Evolutionary conservation across 2,888 invertebrate genomes (phyloP).

Genomic region (Nemoura dubitans): DNA sequence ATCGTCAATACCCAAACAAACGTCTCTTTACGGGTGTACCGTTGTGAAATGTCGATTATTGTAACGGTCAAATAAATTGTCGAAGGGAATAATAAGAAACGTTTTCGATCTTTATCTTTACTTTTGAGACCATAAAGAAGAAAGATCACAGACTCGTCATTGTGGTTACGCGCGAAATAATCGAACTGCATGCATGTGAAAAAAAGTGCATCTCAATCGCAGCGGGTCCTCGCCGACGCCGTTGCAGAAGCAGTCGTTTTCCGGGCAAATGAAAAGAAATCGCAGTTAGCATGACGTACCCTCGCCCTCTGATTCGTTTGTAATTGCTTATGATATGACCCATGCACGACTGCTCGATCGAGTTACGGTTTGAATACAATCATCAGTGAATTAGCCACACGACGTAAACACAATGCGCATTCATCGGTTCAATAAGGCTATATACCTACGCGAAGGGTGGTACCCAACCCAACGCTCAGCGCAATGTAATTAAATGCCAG

Average conservation of each 20-base stretch:
- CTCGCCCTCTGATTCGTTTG: background rate
- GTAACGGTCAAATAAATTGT: conserved; percentile 12
- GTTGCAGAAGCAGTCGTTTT: background rate
- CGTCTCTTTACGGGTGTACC: background rate
- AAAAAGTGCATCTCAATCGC: background rate
- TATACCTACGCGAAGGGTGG: background rate
- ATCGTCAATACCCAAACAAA: background rate
- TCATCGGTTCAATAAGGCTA: no score
- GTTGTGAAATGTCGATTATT: background rate
- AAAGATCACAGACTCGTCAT: background rate
- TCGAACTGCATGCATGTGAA: background rate
- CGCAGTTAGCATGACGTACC: background rate
- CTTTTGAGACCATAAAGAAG: background rate
- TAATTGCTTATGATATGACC: background rate
- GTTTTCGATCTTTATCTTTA: background rate
- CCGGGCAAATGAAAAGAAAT: background rate
- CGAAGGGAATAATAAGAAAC: background rate
- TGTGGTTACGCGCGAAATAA: background rate
- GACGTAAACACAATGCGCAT: background rate
- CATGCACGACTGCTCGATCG: background rate
- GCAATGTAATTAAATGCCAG: background rate
- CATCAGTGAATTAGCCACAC: background rate
- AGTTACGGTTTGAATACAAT: background rate
- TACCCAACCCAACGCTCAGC: background rate
- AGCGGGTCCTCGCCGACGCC: background rate